Conservation (phyloP, 2,888 invertebrate genomes). For the Torymus auratus region DNA sequence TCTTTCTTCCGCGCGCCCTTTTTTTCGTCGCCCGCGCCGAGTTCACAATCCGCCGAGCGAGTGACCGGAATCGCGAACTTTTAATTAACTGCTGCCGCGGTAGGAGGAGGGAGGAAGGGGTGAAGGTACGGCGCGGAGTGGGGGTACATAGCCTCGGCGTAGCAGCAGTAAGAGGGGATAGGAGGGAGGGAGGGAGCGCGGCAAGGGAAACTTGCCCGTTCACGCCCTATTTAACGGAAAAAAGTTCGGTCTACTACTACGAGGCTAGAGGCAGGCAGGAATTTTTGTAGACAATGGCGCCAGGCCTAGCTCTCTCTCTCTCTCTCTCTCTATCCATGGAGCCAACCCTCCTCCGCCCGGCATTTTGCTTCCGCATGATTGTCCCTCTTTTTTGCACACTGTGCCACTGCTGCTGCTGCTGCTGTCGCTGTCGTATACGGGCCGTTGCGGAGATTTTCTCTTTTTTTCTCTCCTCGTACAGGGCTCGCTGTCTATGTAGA, state of each 20-base stretch:
- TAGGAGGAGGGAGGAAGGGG: neutral
- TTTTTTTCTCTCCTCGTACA: too few species aligned
- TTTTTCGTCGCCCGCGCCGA: constrained; percentile 39
- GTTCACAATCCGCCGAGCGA: constrained; percentile 57
- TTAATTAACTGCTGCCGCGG: constrained; percentile 62
- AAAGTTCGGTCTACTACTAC: constrained; percentile 52
- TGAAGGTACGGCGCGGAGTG: too few species aligned
- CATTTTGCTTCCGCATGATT: constrained; percentile 56
- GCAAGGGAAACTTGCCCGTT: constrained; percentile 51
- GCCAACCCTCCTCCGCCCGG: constrained; percentile 8
- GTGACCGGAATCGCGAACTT: constrained; percentile 65
- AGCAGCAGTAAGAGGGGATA: too few species aligned
- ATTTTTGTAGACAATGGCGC: constrained; percentile 56
- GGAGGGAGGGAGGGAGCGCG: neutral
- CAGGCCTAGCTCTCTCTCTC: constrained; percentile 7
- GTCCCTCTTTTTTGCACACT: constrained; percentile 46
- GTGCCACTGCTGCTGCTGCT: neutral
- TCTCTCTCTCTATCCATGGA: constrained; percentile 8
- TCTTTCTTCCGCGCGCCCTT: constrained; percentile 41
- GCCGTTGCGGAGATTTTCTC: too few species aligned
- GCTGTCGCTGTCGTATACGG: too few species aligned
- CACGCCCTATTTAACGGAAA: constrained; percentile 58
- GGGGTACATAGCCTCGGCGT: too few species aligned
- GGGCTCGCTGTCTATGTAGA: too few species aligned
- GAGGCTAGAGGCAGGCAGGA: constrained; percentile 26